Base-by-base conservation (phyloP, 2,888 invertebrate genomes). In the Sesia bembeciformis region DNA sequence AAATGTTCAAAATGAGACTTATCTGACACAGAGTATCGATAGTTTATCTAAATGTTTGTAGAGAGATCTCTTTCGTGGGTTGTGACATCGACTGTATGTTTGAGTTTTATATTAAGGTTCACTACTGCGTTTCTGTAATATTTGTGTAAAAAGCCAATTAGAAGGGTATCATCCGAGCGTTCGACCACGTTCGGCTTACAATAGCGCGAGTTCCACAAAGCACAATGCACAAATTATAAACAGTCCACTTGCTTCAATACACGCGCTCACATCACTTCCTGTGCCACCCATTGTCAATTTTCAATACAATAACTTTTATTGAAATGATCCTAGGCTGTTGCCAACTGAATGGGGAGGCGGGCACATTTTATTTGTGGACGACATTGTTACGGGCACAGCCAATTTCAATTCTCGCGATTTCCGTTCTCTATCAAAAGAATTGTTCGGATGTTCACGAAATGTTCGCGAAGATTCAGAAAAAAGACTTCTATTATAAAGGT, bases 211-310 rank as follows among this genome's bases (percentile, higher is more conserved):
- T 79, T 81, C 78, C 78, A 81, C 72, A 64, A 64, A 67, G 66
- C 72, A 88, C 87, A 89, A 88, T 85, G 78, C 71, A 83, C 87
- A 84, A 87, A 89, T 89, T 88, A 88, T 89, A 87, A 87, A 87
- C 89, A 89, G 84, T 83, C 81, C 86, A 87, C 87, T 88, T 85
- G 85, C 82, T 73, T 74, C 82, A 79, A 83, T 80, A 84, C 82
- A 77, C 77, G 73, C 66, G 70, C 76, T 76, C 84, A 76, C 82
- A 84, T 84, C 84, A 82, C 84, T 88, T 89, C 89, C 88, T 87
- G 84, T 76, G 74, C 68, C 72, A 75, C 70, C 74, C 77, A 88
- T 89, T 89, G 89, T 88, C 81, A 79, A 74, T 73, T 78, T 78
- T 81, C 85, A 78, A 85, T 87, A 87, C 84, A 87, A 88, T 84